phyloP scores from a whole-genome alignment of 2,113 vertebrate species.

The Hemiprocne comata region DNA sequence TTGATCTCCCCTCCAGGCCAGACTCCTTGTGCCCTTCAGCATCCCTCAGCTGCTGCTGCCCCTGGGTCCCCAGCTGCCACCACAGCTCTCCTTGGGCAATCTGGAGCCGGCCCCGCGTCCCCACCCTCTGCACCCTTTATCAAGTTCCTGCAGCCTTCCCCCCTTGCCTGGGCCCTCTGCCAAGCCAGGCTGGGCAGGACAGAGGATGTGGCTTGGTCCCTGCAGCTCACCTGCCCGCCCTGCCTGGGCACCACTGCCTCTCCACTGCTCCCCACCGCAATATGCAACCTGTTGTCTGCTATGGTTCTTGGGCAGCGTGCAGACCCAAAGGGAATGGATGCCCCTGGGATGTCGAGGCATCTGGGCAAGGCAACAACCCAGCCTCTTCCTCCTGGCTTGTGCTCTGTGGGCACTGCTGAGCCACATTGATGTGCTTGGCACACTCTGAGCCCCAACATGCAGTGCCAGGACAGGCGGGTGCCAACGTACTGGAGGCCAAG shows the following conservation, averaged over 20 bases:
- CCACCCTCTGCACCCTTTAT: slow-evolving; percentile 7
- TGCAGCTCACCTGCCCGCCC: neutral
- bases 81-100: neutral
- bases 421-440: rapidly evolving
- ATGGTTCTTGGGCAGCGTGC: rapidly evolving
- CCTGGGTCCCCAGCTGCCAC: neutral
- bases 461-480: neutral
- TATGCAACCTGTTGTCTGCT: neutral
- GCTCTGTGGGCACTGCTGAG: neutral
- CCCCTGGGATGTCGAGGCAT: neutral
- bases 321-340: neutral
- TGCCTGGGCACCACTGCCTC: neutral
- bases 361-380: neutral
- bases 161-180: neutral
- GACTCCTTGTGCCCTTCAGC: neutral
- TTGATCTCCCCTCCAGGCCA: rapidly evolving
- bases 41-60: neutral
- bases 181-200: neutral
- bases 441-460: neutral
- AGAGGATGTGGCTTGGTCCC: neutral
- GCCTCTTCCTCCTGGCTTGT: neutral
- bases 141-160: slow-evolving; percentile 49
- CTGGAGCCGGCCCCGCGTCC: neutral
- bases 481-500: neutral
- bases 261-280: neutral